phyloP scores from a whole-genome alignment of 2,888 invertebrate genomes.

The Polyommatus iphigenia region DNA sequence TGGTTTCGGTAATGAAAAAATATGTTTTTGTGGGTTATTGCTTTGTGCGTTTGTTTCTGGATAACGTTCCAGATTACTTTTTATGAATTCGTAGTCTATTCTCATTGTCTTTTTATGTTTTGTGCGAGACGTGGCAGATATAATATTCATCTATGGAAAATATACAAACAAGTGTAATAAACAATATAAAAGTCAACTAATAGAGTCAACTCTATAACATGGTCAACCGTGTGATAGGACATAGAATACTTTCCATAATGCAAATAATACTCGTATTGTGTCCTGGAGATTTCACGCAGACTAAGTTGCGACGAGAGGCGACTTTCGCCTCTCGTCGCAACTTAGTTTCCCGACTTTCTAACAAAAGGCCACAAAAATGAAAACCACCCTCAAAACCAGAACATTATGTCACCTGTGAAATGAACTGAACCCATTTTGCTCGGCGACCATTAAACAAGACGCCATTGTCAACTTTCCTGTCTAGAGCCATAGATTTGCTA shows the following conservation, averaged over 20 bases:
- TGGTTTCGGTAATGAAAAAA: constrained; percentile 20
- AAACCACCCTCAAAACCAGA: constrained; percentile 24
- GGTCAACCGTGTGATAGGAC: no score
- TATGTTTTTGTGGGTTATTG: neutral
- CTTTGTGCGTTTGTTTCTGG: neutral
- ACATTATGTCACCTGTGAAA: constrained; percentile 34
- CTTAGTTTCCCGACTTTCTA: neutral
- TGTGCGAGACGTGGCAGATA: neutral
- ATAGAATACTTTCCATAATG: no score
- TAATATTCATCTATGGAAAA: neutral
- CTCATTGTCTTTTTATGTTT: neutral
- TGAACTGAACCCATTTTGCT: constrained; percentile 48
- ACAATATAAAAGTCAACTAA: no score
- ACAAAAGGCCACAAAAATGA: constrained; percentile 29
- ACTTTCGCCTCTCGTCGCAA: neutral
- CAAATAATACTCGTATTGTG: neutral
- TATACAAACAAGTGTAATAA: no score
- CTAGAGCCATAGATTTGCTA: constrained; percentile 62
- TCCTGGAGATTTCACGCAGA: neutral
- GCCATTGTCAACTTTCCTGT: constrained; percentile 70
- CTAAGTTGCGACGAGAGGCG: no score
- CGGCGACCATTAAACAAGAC: constrained; percentile 74
- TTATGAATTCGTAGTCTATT: neutral
- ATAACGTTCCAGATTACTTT: neutral
- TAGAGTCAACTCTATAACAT: no score